Conservation (phyloP, 2,888 invertebrate species). For the Tortricodes alternella region DNA sequence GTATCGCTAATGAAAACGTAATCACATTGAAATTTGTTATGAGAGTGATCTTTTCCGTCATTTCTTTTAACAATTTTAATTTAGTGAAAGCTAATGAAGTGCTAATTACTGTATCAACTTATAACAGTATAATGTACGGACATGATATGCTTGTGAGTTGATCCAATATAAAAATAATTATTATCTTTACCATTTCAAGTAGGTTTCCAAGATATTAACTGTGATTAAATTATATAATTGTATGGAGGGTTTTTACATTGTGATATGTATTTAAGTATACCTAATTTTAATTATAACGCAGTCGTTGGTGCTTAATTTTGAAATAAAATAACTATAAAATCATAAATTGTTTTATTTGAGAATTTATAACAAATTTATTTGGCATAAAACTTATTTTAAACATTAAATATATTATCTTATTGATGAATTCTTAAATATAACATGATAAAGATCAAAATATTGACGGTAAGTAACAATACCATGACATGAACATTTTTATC, state of each 20-base stretch:
- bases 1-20: too few species aligned
- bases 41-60: too few species aligned
- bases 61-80: too few species aligned
- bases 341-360: slow-evolving; percentile 22
- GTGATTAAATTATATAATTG: not conserved
- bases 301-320: not conserved
- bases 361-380: slow-evolving; percentile 14
- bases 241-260: not conserved
- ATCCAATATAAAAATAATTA: not conserved
- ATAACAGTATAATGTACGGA: too few species aligned
- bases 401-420: slow-evolving; percentile 1
- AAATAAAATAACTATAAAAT: slow-evolving; percentile 13
- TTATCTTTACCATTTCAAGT: too few species aligned
- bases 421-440: not conserved
- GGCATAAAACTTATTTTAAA: slow-evolving; percentile 24
- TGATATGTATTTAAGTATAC: not conserved
- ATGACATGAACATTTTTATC: not conserved
- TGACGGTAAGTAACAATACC: not conserved
- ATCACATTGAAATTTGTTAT: too few species aligned
- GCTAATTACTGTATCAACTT: too few species aligned
- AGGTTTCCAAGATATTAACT: not conserved
- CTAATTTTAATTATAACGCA: not conserved
- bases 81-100: too few species aligned
- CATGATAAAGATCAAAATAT: not conserved
- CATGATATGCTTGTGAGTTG: too few species aligned